These are phyloP conservation scores for Dynastes maya DNA, from an alignment of 2,888 invertebrate genomes.

Conservation along the genomic window DNA sequence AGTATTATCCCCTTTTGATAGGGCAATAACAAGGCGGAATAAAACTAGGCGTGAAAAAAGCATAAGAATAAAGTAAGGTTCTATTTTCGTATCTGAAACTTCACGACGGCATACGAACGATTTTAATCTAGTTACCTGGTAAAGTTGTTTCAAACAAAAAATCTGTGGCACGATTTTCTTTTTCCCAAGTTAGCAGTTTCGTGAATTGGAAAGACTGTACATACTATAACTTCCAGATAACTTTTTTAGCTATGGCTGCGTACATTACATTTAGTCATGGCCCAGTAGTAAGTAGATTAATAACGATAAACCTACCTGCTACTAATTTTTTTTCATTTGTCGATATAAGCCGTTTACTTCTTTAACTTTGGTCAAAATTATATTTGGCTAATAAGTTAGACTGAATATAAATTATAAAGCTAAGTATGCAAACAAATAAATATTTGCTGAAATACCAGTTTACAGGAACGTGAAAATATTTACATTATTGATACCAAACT, in stretches of 20 bases:
- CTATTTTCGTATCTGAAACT: conserved; percentile 23
- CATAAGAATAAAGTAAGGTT: neutral
- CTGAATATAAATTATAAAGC: no score
- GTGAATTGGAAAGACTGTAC: neutral
- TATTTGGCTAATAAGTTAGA: no score
- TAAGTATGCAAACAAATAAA: no score
- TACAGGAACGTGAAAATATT: no score
- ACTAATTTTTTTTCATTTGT: no score
- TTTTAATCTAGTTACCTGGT: conserved; percentile 4
- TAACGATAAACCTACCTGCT: no score
- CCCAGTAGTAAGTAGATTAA: no score
- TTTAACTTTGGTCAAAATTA: no score
- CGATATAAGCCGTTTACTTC: no score
- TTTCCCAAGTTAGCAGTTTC: neutral
- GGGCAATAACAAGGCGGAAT: neutral
- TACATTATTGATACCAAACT: no score
- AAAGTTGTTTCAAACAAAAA: neutral
- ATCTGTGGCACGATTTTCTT: conserved; percentile 6
- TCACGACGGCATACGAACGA: neutral
- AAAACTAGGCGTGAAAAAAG: neutral
- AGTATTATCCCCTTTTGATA: neutral
- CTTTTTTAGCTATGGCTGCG: neutral
- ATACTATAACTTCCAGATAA: neutral
- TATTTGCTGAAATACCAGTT: no score
- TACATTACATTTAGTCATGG: no score